These are phyloP conservation scores for Dysdera silvatica DNA, from an alignment of 1,140 invertebrate species.

Conservation along the genomic window DNA sequence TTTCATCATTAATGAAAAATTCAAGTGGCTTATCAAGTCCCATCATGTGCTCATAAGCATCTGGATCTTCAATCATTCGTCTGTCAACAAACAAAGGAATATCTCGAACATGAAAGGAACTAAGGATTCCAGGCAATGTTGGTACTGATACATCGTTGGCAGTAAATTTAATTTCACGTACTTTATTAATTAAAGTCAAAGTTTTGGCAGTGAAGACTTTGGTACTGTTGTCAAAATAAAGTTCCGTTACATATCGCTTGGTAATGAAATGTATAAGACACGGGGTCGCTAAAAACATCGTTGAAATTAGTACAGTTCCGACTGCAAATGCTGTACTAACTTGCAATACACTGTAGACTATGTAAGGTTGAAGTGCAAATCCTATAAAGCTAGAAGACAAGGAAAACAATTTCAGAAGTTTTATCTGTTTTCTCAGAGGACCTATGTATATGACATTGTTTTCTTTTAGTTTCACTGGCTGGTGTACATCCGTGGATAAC, in stretches of 20 bases:
- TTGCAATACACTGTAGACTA: constrained; percentile 51
- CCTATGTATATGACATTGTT: constrained; percentile 67
- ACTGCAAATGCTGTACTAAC: constrained; percentile 50
- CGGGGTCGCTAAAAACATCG: constrained; percentile 75
- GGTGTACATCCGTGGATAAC: too few relatives aligned
- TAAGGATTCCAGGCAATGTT: constrained; percentile 70
- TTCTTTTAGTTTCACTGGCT: too few relatives aligned
- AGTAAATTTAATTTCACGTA: constrained; percentile 58
- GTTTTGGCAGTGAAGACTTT: constrained; percentile 28
- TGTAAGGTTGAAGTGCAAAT: constrained; percentile 60
- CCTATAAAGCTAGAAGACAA: constrained; percentile 62
- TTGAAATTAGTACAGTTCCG: constrained; percentile 56
- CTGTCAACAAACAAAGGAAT: constrained; percentile 67
- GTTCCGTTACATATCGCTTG: constrained; percentile 72
- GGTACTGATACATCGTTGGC: constrained; percentile 66
- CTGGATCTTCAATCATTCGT: constrained; percentile 55
- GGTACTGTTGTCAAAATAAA: constrained; percentile 58
- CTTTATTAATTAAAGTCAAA: constrained; percentile 20
- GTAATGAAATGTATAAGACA: constrained; percentile 69
- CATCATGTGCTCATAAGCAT: constrained; percentile 75
- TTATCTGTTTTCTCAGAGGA: constrained; percentile 56
- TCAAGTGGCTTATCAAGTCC: constrained; percentile 83
- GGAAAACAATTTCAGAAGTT: constrained; percentile 69
- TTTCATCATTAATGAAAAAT: too few relatives aligned
- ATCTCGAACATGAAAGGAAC: constrained; percentile 59